Conservation (phyloP, 2,888 invertebrate species). For the Cephus spinipes region DNA sequence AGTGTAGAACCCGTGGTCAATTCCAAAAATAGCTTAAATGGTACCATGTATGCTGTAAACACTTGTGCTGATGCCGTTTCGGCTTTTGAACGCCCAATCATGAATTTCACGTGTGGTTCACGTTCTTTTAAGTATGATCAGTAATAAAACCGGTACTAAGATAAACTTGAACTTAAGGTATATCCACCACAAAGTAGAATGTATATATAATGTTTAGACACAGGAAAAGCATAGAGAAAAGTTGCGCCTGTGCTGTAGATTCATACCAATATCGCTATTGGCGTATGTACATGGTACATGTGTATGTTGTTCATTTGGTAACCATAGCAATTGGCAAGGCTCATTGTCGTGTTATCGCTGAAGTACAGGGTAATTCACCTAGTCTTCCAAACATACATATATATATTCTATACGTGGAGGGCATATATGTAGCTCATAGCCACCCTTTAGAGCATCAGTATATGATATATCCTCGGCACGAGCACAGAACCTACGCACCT, state of each 20-base stretch:
- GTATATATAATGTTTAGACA: background rate
- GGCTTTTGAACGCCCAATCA: background rate
- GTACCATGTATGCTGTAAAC: background rate
- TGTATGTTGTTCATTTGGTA: slow-evolving; percentile 21
- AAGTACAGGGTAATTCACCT: background rate
- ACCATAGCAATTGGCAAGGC: slow-evolving; percentile 18
- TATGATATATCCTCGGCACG: slow-evolving; percentile 17
- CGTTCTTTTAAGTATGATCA: background rate
- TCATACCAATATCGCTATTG: background rate
- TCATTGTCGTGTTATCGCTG: background rate
- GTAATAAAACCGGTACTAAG: background rate
- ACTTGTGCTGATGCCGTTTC: background rate
- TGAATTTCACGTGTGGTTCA: background rate
- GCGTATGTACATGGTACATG: background rate
- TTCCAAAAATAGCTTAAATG: background rate
- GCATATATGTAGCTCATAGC: slow-evolving; percentile 3
- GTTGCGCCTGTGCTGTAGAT: background rate
- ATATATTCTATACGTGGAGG: slow-evolving; percentile 9
- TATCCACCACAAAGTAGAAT: background rate
- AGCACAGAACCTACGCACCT: slow-evolving; percentile 4
- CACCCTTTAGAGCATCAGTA: slow-evolving; percentile 21
- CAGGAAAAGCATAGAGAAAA: background rate
- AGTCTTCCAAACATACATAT: slow-evolving; percentile 1
- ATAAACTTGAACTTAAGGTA: background rate
- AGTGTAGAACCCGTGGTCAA: background rate